Conservation (phyloP, 92 coral and sea anemone genomes). For the Zoanthus gigantus region DNA sequence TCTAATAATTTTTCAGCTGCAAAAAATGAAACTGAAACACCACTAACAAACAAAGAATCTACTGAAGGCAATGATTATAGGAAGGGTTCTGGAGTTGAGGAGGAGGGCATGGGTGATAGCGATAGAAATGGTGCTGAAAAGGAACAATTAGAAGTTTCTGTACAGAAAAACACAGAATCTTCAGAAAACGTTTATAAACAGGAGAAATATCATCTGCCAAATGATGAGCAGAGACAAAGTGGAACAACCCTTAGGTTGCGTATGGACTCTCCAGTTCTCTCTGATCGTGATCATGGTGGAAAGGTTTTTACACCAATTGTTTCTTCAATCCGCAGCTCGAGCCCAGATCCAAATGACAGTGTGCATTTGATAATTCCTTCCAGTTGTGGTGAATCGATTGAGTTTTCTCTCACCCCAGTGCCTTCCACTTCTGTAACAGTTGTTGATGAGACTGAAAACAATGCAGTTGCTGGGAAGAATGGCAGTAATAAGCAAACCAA, state of each 20-base stretch:
- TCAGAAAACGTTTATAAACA: neutral
- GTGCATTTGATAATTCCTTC: conserved; percentile 40
- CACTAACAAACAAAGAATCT: neutral
- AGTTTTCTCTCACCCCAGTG: conserved; percentile 35
- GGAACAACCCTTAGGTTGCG: conserved; percentile 34
- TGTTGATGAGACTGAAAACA: conserved; percentile 31
- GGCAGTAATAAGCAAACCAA: neutral
- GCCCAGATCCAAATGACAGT: conserved; percentile 47
- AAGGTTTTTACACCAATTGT: conserved; percentile 40
- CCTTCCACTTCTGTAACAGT: conserved; percentile 19
- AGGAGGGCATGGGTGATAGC: neutral
- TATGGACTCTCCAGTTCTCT: conserved; percentile 40
- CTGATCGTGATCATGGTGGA: conserved; percentile 27
- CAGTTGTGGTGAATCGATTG: conserved; percentile 29
- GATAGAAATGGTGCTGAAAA: neutral
- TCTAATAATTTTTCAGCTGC: neutral
- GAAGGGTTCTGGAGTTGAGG: neutral
- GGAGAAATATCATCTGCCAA: neutral
- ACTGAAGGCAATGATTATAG: neutral
- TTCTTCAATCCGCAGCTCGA: conserved; percentile 48
- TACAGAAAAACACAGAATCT: neutral
- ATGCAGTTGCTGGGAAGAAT: neutral
- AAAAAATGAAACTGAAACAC: neutral
- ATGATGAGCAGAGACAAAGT: conserved; percentile 6
- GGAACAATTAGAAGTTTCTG: neutral